A percentile compares a stretch with the other conserved stretches of the same genome.
Conservation (phyloP, 2,113 vertebrate genomes). For the Oryzias curvinotus region DNA sequence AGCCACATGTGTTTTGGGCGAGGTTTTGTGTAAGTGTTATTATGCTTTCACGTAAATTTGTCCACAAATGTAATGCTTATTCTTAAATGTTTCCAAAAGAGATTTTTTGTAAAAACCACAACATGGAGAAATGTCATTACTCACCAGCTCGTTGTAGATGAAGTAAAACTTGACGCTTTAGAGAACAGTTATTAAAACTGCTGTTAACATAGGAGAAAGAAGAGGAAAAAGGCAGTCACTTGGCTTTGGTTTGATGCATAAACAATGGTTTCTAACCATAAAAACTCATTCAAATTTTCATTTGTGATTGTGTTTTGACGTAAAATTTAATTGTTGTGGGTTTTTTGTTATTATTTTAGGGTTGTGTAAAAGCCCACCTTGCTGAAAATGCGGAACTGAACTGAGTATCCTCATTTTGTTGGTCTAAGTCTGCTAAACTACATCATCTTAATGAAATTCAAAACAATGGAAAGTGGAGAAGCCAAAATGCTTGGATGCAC, state of each 20-base stretch:
- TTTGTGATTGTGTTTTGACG: slow-evolving; percentile 29
- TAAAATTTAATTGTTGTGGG: slow-evolving; percentile 7
- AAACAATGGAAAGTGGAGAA: slow-evolving; percentile 19
- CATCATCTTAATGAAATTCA: slow-evolving; percentile 21
- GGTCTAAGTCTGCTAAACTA: background rate
- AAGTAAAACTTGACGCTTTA: slow-evolving; percentile 35
- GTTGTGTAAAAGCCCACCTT: background rate
- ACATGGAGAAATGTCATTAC: slow-evolving; percentile 54
- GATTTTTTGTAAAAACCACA: slow-evolving; percentile 28
- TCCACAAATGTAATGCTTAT: slow-evolving; percentile 16
- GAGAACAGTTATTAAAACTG: slow-evolving; percentile 40
- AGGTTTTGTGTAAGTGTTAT: slow-evolving; percentile 3
- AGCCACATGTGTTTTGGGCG: slow-evolving; percentile 11
- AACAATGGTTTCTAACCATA: slow-evolving; percentile 38
- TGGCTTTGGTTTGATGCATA: slow-evolving; percentile 31
- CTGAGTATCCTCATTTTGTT: slow-evolving; percentile 13
- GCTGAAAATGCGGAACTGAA: slow-evolving; percentile 20
- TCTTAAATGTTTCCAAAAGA: slow-evolving; percentile 32
- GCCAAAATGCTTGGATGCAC: slow-evolving; percentile 18
- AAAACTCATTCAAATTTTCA: slow-evolving; percentile 21
- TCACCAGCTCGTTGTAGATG: slow-evolving; percentile 45
- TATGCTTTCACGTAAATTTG: background rate
- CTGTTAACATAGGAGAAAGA: slow-evolving; percentile 45
- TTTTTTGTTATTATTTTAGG: slow-evolving; percentile 11
- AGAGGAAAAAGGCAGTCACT: slow-evolving; percentile 43